Evolutionary conservation across 2,888 invertebrate genomes (phyloP).

Genomic region (Drosophila subsilvestris): DNA sequence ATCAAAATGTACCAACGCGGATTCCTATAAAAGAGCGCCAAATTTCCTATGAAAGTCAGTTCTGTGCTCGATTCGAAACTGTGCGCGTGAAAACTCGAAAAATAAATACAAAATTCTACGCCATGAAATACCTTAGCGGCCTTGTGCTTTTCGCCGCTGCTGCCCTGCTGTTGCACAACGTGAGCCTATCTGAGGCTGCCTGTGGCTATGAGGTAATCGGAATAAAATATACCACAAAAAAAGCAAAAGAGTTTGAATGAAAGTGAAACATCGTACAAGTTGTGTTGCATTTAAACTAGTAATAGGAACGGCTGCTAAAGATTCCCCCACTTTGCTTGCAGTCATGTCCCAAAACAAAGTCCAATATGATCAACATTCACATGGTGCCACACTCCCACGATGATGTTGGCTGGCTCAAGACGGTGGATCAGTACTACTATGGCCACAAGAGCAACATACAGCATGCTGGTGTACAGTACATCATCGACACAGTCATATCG

Average conservation of each 20-base stretch:
- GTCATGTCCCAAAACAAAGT: constrained; percentile 87
- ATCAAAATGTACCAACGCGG: constrained; percentile 5
- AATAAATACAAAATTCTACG: constrained; percentile 13
- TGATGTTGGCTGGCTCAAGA: constrained; percentile 97
- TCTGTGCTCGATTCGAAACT: constrained; percentile 24
- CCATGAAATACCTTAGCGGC: constrained; percentile 32
- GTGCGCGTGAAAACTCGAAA: constrained; percentile 21
- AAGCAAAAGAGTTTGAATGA: not conserved
- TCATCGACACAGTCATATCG: constrained; percentile 93
- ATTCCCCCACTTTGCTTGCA: constrained; percentile 65
- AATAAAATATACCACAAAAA: not conserved
- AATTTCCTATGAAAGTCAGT: constrained; percentile 18
- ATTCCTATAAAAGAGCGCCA: constrained; percentile 18
- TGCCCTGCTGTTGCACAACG: constrained; percentile 37
- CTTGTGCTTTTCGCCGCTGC: constrained; percentile 32
- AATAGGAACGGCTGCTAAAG: not conserved
- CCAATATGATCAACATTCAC: constrained; percentile 91
- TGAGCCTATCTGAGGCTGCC: constrained; percentile 40
- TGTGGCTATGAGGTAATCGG: constrained; percentile 63
- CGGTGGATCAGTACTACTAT: constrained; percentile 96
- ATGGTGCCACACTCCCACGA: constrained; percentile 95
- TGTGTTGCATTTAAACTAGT: not conserved
- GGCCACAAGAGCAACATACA: constrained; percentile 89
- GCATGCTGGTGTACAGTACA: constrained; percentile 94
- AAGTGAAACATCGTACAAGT: not conserved